Base-by-base conservation (phyloP, 2,797 vertebrate species). In the Mormyrus proboscirostris region DNA sequence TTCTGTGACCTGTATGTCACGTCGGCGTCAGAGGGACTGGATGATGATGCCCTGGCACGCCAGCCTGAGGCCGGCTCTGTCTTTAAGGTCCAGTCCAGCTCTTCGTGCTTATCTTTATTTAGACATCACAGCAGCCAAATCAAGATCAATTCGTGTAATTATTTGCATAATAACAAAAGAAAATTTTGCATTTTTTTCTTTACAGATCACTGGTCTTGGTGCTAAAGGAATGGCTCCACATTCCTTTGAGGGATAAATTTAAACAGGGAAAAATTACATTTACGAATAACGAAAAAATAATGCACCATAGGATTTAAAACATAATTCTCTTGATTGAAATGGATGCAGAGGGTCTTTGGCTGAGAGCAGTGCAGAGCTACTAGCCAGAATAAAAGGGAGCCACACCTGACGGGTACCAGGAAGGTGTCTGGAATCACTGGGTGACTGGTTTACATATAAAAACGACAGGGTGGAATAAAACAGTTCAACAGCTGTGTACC, bases 1-100 rank as follows among this genome's bases (percentile, higher is more conserved):
- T 98, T 97, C 93, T 95, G 96, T 41, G 98, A 99, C 90, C 96
- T 99, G 89, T 99, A 96, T 0, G 97, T 99, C 93, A 99, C 98
- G 76, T 96, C 96, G 16, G 97, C 96, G 51, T 93, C 88, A 65
- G 90, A 95, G 0, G 97, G 96, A 47, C 93, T 98, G 92, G 93
- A 95, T 90, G 92, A 96, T 2, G 95, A 95, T 9, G 90, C 91
- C 47, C 91, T 93, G 57, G 91, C 93, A 49, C 93, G 89, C n/a
- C 96, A 99, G 3, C 97, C 97, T 0, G 92, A 96, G 90, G 96
- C 97, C 5, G 98, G 98, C 0, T 93, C 95, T n/a, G 92, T 96
- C 90, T 99, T 98, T 93, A 98, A 95, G 97, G 98, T 99, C 92
- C 93, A 62, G 44, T 0, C 44, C 65, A 4, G 10, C 65, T 69